These are phyloP conservation scores for Cephalopholis sonnerati DNA, from an alignment of 2,113 vertebrate species.

Conservation along the genomic window DNA sequence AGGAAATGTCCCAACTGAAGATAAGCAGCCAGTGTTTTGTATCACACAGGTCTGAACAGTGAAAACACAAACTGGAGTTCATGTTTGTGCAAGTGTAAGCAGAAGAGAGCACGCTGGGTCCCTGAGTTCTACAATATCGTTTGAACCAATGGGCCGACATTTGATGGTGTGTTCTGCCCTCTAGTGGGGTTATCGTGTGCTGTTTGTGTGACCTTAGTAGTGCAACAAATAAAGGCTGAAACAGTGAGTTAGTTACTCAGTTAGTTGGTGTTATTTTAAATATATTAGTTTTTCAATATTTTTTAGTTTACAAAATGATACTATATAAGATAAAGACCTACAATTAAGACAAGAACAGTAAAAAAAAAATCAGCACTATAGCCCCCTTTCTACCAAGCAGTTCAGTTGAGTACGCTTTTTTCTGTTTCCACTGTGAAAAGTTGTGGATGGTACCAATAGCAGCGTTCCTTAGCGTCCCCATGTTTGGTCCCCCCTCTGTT, in stretches of 20 bases:
- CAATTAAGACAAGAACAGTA: too few species aligned
- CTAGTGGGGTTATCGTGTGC: constrained; percentile 49
- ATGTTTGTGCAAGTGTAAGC: background rate
- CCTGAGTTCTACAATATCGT: background rate
- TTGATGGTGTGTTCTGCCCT: constrained; percentile 37
- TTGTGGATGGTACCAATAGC: too few species aligned
- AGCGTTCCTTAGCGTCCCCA: too few species aligned
- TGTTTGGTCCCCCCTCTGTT: too few species aligned
- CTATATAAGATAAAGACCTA: too few species aligned
- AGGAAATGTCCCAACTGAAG: constrained; percentile 2
- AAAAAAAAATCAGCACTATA: too few species aligned
- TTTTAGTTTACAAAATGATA: too few species aligned
- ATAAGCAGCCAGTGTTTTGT: background rate
- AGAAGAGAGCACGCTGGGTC: background rate
- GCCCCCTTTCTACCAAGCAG: too few species aligned
- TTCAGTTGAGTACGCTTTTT: too few species aligned
- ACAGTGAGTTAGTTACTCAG: background rate
- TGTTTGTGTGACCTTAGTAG: background rate
- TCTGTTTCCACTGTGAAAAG: too few species aligned
- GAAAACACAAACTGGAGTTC: constrained; percentile 23
- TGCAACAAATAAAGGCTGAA: background rate
- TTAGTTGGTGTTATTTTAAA: background rate
- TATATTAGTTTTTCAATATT: too few species aligned
- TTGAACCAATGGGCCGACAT: background rate
- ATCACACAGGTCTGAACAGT: background rate